phyloP scores from a whole-genome alignment of 2,113 vertebrate species.

The Eurystomus gularis region DNA sequence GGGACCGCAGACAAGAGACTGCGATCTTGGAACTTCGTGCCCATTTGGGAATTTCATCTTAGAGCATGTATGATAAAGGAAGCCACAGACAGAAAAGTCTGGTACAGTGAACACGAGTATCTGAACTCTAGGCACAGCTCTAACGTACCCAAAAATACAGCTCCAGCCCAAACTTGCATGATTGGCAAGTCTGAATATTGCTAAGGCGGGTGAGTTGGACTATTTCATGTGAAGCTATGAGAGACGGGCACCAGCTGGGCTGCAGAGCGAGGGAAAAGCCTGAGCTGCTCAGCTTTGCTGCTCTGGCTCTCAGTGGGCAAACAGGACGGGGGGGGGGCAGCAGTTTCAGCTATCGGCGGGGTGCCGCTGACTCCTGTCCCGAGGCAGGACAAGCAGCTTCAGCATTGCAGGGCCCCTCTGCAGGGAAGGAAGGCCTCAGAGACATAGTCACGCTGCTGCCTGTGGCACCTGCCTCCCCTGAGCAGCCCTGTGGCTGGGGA shows the following conservation, averaged over 20 bases:
- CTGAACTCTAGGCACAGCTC: background rate
- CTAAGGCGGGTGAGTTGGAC: background rate
- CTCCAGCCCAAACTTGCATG: background rate
- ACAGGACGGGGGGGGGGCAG: background rate
- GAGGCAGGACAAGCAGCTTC: background rate
- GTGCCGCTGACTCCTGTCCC: background rate
- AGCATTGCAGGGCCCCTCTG: background rate
- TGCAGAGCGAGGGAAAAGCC: background rate
- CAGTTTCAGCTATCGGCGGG: background rate
- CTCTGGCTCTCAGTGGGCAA: background rate
- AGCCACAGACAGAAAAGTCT: background rate
- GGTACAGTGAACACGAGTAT: background rate
- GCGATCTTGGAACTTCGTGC: background rate
- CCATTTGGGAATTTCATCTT: background rate
- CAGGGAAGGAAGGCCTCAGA: background rate
- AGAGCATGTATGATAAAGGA: background rate
- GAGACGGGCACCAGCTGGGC: background rate
- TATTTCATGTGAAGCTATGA: background rate
- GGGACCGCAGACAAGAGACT: background rate
- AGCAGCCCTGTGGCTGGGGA: background rate
- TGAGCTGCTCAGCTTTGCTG: background rate
- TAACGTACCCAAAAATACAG: background rate
- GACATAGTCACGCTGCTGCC: background rate
- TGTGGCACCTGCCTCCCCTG: background rate
- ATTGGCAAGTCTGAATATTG: background rate